These are phyloP conservation scores for Latheticus oryzae DNA, from an alignment of 2,888 invertebrate species.

Conservation along the genomic window DNA sequence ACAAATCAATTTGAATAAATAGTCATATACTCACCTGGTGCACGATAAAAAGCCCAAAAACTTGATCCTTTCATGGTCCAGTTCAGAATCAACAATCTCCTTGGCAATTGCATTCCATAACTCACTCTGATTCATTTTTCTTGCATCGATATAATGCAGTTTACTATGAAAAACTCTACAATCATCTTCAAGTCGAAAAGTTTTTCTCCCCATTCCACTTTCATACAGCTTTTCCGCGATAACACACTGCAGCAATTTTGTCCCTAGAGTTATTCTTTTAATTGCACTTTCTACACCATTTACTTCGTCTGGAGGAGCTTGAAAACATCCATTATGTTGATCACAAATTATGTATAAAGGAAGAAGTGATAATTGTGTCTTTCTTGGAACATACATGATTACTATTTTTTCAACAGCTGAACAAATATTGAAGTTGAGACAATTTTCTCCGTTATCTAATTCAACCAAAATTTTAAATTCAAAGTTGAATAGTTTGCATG, in stretches of 20 bases:
- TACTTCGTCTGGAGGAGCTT: constrained; percentile 67
- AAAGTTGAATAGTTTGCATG: constrained; percentile 66
- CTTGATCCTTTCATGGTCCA: constrained; percentile 76
- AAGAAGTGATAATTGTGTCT: constrained; percentile 74
- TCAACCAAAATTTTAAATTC: constrained; percentile 78
- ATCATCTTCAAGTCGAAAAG: constrained; percentile 82
- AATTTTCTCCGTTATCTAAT: constrained; percentile 73
- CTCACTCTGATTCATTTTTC: constrained; percentile 79
- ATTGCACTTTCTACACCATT: constrained; percentile 78
- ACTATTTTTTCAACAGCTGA: constrained; percentile 63
- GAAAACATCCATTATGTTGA: constrained; percentile 83
- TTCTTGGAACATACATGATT: constrained; percentile 69
- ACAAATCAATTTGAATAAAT: neutral
- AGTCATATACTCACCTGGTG: constrained; percentile 72
- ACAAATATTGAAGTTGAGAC: constrained; percentile 71
- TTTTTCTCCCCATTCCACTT: constrained; percentile 80
- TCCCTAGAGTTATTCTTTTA: constrained; percentile 79
- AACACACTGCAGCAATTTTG: constrained; percentile 85
- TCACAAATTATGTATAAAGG: constrained; percentile 87
- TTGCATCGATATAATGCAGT: constrained; percentile 77
- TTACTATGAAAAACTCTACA: constrained; percentile 82
- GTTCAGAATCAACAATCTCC: constrained; percentile 80
- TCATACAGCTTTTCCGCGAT: constrained; percentile 89
- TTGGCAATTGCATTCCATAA: constrained; percentile 86
- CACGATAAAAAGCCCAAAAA: constrained; percentile 91